Evolutionary conservation across 2,113 vertebrate species (phyloP), one percentile per base, ranked within the genome.

Genomic region (Malurus melanocephalus): DNA sequence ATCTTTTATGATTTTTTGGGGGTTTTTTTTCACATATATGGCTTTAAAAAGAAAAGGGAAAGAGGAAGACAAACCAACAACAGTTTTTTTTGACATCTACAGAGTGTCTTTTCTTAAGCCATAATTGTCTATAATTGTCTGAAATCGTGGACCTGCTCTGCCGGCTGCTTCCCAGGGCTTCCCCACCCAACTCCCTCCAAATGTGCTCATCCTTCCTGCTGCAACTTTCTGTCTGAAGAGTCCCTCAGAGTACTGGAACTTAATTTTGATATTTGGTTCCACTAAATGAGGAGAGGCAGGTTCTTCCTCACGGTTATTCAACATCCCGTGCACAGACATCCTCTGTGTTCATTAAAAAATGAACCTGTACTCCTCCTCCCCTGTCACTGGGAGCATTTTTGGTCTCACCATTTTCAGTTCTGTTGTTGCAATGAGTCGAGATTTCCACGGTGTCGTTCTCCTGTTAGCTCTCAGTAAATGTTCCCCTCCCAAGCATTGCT

Each of bases 271-370:
- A 11, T 48, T 85, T 74, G 45, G 18, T 21, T 85, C 10, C 40
- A 2, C 40, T 46, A 43, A 80, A 62, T 32, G 32, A 73, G 43
- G 68, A 77, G 65, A 32, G n/a, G 33, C 72, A 59, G 51, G n/a
- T 60, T 71, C 80, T 71, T 85, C 72, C 64, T 74, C 19, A 16
- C 35, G 45, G 33, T 51, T 80, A 1, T 53, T 42, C 16, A 22
- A 12, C 46, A 1, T 46, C 11, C 38, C 0, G 0, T 45, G 12
- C 6, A 1, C 3, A 16, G 27, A 9, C 56, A 26, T 6, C 12
- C 23, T 26, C 76, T 73, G 67, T 30, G 42, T 67, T 8, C 88
- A 59, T 16, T 45, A 5, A 33, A 69, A 51, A 40, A 24, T 6
- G 26, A 48, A 35, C 52, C 38, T 21, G 43, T 56, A 35, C 60